A percentile compares a stretch with the other conserved stretches of the same genome.
Evolutionary conservation across 2,113 vertebrate species (phyloP).

Genomic region (Pleuronectes platessa): DNA sequence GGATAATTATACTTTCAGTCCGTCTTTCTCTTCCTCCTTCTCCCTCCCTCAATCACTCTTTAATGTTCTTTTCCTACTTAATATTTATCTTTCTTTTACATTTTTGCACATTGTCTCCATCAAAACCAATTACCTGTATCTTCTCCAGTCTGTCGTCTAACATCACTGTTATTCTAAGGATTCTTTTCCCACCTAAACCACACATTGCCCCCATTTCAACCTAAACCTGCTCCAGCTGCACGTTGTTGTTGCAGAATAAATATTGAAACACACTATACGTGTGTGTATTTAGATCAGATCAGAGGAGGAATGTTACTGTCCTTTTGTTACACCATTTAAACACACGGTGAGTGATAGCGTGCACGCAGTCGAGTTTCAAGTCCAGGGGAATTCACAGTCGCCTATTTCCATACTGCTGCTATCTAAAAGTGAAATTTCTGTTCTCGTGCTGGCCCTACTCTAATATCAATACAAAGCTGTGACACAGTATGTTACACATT

Average conservation of each 20-base stretch:
- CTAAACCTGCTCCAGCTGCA: neutral
- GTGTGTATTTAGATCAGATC: neutral
- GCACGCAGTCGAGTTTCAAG: slow-evolving; percentile 39
- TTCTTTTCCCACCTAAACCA: neutral
- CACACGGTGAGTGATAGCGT: neutral
- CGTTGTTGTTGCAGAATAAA: neutral
- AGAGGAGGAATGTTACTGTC: slow-evolving; percentile 34
- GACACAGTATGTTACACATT: neutral
- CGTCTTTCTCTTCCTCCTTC: slow-evolving; percentile 32
- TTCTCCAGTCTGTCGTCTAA: neutral
- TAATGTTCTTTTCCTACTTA: slow-evolving; percentile 1
- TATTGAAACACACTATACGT: neutral
- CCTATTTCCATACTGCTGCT: slow-evolving; percentile 64
- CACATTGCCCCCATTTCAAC: neutral
- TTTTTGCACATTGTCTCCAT: neutral
- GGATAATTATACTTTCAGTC: slow-evolving; percentile 79
- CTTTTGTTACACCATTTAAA: slow-evolving; percentile 5
- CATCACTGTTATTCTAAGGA: neutral
- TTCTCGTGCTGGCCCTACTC: slow-evolving; percentile 22
- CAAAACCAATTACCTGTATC: neutral
- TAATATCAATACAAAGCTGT: slow-evolving; percentile 18
- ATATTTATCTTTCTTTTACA: neutral
- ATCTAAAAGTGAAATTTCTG: slow-evolving; percentile 65
- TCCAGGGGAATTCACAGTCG: slow-evolving; percentile 73
- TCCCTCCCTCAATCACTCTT: slow-evolving; percentile 1